A percentile compares a stretch with the other conserved stretches of the same genome.
These are phyloP conservation scores for Eulemur macaco DNA, from an alignment of 2,113 vertebrate genomes.

Conservation along the genomic window DNA sequence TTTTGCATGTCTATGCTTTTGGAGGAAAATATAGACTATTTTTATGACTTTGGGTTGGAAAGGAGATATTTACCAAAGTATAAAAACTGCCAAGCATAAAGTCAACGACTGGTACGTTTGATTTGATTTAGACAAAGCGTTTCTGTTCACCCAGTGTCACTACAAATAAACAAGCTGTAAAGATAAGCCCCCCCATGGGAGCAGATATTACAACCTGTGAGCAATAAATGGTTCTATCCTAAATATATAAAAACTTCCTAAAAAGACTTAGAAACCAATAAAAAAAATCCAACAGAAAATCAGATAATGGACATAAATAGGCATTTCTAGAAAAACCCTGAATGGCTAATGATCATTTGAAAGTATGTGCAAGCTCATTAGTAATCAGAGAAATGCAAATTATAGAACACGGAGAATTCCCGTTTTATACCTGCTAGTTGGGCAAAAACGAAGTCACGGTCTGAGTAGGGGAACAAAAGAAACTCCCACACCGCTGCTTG, in stretches of 20 bases:
- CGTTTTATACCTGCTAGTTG: background rate
- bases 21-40: background rate
- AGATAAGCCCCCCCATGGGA: background rate
- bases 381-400: background rate
- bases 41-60: background rate
- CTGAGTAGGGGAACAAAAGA: background rate
- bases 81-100: background rate
- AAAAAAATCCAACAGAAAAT: background rate
- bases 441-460: background rate
- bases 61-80: background rate
- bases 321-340: conserved; percentile 19
- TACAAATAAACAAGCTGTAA: background rate
- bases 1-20: background rate
- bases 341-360: background rate
- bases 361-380: conserved; percentile 13
- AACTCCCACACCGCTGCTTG: background rate
- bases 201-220: background rate
- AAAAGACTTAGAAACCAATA: background rate
- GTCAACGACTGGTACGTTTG: background rate
- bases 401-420: background rate
- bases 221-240: background rate
- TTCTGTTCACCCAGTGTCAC: background rate
- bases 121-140: background rate
- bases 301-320: background rate
- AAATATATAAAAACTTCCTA: background rate